Percentiles rank a stretch among this genome's conserved stretches.
Evolutionary conservation across 2,797 vertebrate species (phyloP).

Genomic region (Gymnothorax javanicus): DNA sequence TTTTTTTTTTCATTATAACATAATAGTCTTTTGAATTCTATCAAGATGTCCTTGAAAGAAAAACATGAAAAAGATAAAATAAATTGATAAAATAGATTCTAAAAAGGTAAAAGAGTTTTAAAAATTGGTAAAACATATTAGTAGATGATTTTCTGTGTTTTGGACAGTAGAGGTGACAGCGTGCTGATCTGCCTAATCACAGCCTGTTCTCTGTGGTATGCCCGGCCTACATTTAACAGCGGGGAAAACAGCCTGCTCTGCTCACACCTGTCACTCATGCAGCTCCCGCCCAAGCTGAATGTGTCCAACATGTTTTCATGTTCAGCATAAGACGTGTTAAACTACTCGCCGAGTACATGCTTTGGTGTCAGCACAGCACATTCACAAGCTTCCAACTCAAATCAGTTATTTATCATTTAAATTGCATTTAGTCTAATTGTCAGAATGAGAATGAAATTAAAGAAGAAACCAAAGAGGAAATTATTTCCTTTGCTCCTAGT

Average conservation of each 20-base stretch:
- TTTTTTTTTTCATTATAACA: conserved; percentile 1
- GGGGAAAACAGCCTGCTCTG: neutral
- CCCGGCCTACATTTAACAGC: conserved; percentile 14
- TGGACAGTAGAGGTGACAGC: neutral
- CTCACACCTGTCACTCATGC: neutral
- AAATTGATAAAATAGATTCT: too few species aligned
- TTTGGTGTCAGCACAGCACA: neutral
- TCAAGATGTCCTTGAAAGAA: neutral
- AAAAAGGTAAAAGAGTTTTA: too few species aligned
- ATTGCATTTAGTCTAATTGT: neutral
- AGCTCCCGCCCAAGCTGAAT: neutral
- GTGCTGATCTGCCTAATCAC: conserved; percentile 6
- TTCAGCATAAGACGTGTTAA: neutral
- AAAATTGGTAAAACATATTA: neutral
- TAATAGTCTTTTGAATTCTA: neutral
- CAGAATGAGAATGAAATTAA: neutral
- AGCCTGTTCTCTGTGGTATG: neutral
- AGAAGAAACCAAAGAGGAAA: neutral
- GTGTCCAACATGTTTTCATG: neutral
- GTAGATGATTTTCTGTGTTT: neutral
- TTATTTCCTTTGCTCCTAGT: neutral
- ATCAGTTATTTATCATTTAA: neutral
- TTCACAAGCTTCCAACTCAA: neutral
- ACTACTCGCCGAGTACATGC: neutral
- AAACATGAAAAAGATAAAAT: neutral